Conservation (phyloP, 30 jellyfish, hydroid and myxozoan species). For the Chrysaora quinquecirrha region DNA sequence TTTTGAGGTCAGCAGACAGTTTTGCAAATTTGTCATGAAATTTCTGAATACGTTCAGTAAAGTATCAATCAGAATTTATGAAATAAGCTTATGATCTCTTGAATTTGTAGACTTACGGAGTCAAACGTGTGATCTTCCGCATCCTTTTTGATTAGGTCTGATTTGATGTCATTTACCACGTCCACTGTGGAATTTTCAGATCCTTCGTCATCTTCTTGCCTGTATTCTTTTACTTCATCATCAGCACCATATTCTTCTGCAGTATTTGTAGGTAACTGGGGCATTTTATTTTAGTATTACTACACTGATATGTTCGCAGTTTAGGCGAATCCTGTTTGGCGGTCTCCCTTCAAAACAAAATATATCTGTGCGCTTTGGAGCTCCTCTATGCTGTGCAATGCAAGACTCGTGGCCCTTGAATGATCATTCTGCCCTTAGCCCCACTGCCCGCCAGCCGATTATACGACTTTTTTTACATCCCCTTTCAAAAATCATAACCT, state of each 20-base stretch:
- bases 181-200: constrained; percentile 94
- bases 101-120: constrained; percentile 71
- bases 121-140: constrained; percentile 90
- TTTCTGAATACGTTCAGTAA: too few species aligned
- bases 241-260: constrained; percentile 99
- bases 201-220: constrained; percentile 94
- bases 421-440: constrained; percentile 51
- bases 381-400: constrained; percentile 65
- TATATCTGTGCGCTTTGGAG: constrained; percentile 59
- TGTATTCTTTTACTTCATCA: constrained; percentile 87
- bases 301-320: constrained; percentile 20
- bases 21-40: background rate
- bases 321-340: constrained; percentile 50
- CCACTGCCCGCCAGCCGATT: constrained; percentile 62
- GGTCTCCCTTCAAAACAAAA: constrained; percentile 74
- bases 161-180: constrained; percentile 94
- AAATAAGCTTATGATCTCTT: constrained; percentile 23
- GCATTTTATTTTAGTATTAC: constrained; percentile 68
- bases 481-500: background rate
- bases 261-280: constrained; percentile 96
- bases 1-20: too few species aligned
- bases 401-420: constrained; percentile 56
- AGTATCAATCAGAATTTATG: constrained; percentile 25
- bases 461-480: constrained; percentile 23
- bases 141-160: constrained; percentile 86